A percentile compares a stretch with the other conserved stretches of the same genome.
Evolutionary conservation across 2,888 invertebrate species (phyloP).

Genomic region (Heliconius cydno): DNA sequence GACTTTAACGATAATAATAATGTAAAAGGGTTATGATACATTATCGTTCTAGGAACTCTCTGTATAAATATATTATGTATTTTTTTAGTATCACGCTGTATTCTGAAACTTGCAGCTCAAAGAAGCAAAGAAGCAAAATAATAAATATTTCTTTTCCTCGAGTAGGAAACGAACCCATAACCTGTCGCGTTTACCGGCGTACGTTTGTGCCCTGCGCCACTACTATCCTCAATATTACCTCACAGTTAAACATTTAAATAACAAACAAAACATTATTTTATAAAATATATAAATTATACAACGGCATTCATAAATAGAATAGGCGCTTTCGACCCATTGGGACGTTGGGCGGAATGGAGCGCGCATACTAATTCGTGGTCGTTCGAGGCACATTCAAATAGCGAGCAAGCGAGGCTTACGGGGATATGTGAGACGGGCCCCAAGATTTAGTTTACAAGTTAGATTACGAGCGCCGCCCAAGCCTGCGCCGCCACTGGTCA

Average conservation of each 20-base stretch:
- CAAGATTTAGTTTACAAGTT: constrained; percentile 83
- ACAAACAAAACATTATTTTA: background rate
- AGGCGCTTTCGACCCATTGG: constrained; percentile 68
- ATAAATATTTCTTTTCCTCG: no score
- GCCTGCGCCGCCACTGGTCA: constrained; percentile 69
- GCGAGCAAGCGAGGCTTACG: constrained; percentile 75
- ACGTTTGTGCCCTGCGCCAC: no score
- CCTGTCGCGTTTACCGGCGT: no score
- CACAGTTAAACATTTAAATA: background rate
- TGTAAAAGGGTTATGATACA: background rate
- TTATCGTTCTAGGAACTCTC: background rate
- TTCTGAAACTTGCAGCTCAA: no score
- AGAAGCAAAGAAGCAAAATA: no score
- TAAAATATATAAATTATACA: background rate
- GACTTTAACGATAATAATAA: no score
- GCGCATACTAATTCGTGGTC: constrained; percentile 82
- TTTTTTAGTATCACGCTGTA: no score
- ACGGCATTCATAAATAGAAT: constrained; percentile 60
- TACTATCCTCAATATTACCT: no score
- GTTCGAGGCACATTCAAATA: constrained; percentile 78
- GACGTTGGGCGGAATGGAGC: constrained; percentile 73
- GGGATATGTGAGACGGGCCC: constrained; percentile 79
- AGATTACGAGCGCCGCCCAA: constrained; percentile 67
- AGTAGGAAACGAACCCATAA: no score
- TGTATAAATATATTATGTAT: background rate